Base-by-base conservation (phyloP, 2,113 vertebrate genomes). In the Corydoras sp. region DNA sequence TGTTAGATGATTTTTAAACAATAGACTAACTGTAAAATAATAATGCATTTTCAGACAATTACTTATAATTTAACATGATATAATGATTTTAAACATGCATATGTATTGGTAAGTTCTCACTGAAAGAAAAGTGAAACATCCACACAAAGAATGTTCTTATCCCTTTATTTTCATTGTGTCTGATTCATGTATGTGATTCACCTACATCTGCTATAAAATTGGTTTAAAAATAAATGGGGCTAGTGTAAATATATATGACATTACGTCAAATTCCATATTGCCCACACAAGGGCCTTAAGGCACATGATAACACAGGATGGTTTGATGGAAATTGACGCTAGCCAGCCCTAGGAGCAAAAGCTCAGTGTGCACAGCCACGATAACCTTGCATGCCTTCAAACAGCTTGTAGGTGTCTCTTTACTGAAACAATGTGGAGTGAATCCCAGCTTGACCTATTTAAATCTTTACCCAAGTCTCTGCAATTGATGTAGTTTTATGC, bases 391-490 rank as follows among this genome's bases (percentile, higher is more conserved):
- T 71, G 61, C 13, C 62, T 53, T 71, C 61, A 63, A 64, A 63
- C 69, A 71, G 61, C 69, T 56, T 71, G 69, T 56, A 55, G 32
- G 24, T 56, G 69, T 64, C 69, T 63, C 15, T 3, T 31, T 48
- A 61, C 3, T 58, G 12, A 63, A 64, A 55, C 13, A 10, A 56
- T 14, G 29, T 51, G 43, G 3, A 56, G 24, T 71, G 51, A 63
- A 55, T 71, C 69, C 62, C 69, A 64, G 69, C 61, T 63, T 56
- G 61, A 64, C 50, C 11, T 15, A 9, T 24, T 49, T 61, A 12
- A 61, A 35, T 30, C 15, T 53, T 43, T 30, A 71, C 60, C 53
- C 8, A n/a, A 14, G 58, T 43, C 15, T 43, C 35, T 43, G 35
- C 4, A 43, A 43, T 5, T 43, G 35, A 43, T 43, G 35, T 24